Evolutionary conservation across 2,113 vertebrate genomes (phyloP).

Genomic region (Scolopax mira): DNA sequence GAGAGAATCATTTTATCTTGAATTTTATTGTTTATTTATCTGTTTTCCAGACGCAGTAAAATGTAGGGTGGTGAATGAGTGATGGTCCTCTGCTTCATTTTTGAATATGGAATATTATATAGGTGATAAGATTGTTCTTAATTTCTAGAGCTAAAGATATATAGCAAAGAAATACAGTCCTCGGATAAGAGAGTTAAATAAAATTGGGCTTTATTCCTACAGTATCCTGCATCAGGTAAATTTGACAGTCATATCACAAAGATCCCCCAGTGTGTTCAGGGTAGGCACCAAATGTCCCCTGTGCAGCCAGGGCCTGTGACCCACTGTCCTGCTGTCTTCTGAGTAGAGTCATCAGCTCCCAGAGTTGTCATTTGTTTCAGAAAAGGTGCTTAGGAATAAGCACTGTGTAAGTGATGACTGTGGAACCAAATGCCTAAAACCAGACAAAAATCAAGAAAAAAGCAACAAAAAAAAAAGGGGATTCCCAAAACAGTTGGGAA

Average conservation of each 20-base stretch:
- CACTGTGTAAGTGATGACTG: neutral
- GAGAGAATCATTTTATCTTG: accelerated
- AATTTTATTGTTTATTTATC: neutral
- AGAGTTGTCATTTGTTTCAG: neutral
- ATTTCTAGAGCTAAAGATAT: neutral
- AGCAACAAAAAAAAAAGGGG: too few relatives aligned
- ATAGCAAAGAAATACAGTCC: neutral
- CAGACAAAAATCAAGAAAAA: neutral
- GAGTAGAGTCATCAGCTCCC: neutral
- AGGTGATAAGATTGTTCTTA: neutral
- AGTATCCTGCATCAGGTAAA: neutral
- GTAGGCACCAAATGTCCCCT: neutral
- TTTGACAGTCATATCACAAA: neutral
- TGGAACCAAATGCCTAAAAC: neutral
- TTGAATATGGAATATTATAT: neutral
- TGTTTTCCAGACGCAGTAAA: neutral
- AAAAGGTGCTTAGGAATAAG: neutral
- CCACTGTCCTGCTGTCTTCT: neutral
- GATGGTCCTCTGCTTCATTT: neutral
- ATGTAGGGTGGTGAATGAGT: neutral
- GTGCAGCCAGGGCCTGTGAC: neutral
- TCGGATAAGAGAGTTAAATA: neutral
- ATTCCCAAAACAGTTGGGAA: neutral
- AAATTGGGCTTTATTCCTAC: neutral
- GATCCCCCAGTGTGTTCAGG: neutral